Conservation (phyloP, 1,140 invertebrate species). For the Cryptotermes secundus region DNA sequence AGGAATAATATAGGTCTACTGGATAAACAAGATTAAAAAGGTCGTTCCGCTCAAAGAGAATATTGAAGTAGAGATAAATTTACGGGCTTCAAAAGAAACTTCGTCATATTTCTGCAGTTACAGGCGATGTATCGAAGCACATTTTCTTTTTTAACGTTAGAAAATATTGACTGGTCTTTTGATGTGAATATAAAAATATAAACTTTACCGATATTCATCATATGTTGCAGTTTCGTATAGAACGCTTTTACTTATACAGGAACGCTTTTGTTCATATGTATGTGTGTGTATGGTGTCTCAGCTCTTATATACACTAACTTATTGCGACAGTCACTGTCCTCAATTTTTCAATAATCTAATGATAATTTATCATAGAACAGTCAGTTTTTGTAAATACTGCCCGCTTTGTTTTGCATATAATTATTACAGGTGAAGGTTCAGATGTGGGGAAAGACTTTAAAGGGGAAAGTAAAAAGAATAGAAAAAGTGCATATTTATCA, state of each 20-base stretch:
- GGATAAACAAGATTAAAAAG: background rate
- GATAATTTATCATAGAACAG: too few relatives aligned
- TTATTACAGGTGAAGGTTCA: too few relatives aligned
- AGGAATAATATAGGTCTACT: background rate
- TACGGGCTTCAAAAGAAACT: background rate
- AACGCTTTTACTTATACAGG: background rate
- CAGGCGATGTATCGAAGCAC: background rate
- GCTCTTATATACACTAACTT: too few relatives aligned
- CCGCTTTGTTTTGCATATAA: too few relatives aligned
- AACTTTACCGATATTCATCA: background rate
- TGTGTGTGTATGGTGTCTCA: too few relatives aligned
- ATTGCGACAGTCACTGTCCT: too few relatives aligned
- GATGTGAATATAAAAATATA: background rate
- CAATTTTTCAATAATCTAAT: too few relatives aligned
- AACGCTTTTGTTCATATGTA: too few relatives aligned
- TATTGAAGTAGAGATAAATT: background rate
- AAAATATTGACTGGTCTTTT: conserved; percentile 1
- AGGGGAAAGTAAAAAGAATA: too few relatives aligned
- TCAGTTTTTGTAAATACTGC: too few relatives aligned
- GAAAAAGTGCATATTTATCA: too few relatives aligned
- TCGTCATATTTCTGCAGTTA: background rate
- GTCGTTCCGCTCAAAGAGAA: background rate
- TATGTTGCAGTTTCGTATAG: background rate
- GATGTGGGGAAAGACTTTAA: too few relatives aligned
- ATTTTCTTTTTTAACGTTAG: background rate